Base-by-base conservation (phyloP, 1,140 invertebrate genomes). In the Drosophila miranda region DNA sequence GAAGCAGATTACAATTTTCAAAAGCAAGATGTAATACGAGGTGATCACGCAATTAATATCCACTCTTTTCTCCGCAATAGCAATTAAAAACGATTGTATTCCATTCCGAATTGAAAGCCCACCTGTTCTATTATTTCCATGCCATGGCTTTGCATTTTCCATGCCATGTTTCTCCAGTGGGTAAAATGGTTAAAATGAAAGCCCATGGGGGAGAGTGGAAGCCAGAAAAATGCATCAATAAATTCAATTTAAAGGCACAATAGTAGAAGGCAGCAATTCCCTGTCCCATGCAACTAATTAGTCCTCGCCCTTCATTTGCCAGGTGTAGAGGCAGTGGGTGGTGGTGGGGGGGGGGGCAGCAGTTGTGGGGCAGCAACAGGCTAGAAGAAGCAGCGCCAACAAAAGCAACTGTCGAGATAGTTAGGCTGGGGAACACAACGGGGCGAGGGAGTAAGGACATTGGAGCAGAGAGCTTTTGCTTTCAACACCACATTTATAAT, bases 401-500 rank as follows among this genome's bases (percentile, higher is more conserved):
- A 48, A 46, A 44, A 26, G 5, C 4, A 26, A 26, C 23, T 59
- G 64, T 34, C 66, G 44, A 68, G 66, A 68, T 64, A 44, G 34
- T 26, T 42, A 30, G 42, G 61, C 42, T 34, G 41, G 30, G 48
- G 34, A 6, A 19, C 19, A 19, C 1, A 2, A 21, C 28, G 11
- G 42, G 3, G 2, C 26, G 28, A 7, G 16, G 26, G 0, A 26
- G n/a, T 4, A 41, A n/a, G 28, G 16, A 19, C 19, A 19, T 19
- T 19, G 19, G 19, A 19, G 19, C 19, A 19, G 14, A 26, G 30
- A 53, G 48, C 44, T 19, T 75, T 67, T 75, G 82, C 81, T 86
- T 84, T 86, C 74, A 86, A 67, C 74, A 60, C 66, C 74, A 75
- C 82, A 86, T 86, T 87, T 87, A 86, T 86, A 86, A 86, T 86